Conservation (phyloP, 2,888 invertebrate species). For the Choreutis nemorana region DNA sequence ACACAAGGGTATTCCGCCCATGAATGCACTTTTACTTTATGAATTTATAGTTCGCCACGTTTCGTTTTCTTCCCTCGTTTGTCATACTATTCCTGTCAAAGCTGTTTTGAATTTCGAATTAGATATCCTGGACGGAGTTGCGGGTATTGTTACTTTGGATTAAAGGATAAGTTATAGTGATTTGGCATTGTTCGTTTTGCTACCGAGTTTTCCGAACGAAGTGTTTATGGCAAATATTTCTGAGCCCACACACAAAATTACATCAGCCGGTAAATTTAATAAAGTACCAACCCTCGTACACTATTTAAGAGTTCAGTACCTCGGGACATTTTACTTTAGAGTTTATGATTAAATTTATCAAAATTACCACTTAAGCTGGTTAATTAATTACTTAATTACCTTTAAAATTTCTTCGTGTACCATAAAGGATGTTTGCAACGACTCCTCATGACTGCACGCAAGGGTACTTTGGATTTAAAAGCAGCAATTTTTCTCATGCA, state of each 20-base stretch:
- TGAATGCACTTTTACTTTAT: conserved; percentile 42
- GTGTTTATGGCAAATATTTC: no score
- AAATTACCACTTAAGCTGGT: background rate
- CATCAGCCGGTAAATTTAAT: no score
- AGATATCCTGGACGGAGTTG: no score
- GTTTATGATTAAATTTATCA: no score
- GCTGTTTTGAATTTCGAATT: background rate
- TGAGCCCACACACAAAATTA: no score
- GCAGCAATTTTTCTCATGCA: conserved; percentile 1
- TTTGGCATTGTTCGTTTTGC: conserved; percentile 8
- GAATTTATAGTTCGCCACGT: conserved; percentile 37
- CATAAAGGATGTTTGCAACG: no score
- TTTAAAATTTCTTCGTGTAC: background rate
- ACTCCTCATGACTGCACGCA: background rate
- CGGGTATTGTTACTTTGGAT: no score
- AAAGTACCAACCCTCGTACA: no score
- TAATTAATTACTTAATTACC: background rate
- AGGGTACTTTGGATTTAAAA: conserved; percentile 3
- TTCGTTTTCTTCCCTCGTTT: conserved; percentile 34
- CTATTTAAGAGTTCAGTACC: no score
- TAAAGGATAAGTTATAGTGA: conserved; percentile 5
- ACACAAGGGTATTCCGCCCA: conserved; percentile 29
- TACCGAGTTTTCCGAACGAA: no score
- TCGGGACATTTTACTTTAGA: no score
- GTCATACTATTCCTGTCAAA: conserved; percentile 17